phyloP scores from a whole-genome alignment of 2,797 vertebrate species.

The Phataginus tricuspis region DNA sequence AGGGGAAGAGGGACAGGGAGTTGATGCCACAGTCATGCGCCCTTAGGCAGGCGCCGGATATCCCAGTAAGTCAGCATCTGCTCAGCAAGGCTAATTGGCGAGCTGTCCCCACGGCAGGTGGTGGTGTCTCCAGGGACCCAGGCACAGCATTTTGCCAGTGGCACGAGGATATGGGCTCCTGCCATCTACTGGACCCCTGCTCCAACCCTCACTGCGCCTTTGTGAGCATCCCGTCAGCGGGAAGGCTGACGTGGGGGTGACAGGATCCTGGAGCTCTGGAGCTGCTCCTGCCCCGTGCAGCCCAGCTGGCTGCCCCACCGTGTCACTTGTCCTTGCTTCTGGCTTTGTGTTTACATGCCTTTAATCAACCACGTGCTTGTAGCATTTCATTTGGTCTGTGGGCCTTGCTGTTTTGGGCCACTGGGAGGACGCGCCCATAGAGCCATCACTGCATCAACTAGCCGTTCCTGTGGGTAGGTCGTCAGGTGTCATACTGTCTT shows the following conservation, averaged over 20 bases:
- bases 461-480: not conserved
- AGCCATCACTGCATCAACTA: no score
- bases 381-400: not conserved
- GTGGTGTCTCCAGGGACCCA: not conserved
- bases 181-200: not conserved
- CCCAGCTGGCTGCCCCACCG: fast-evolving
- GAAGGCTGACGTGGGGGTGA: not conserved
- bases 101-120: fast-evolving
- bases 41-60: not conserved
- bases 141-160: not conserved
- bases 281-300: fast-evolving
- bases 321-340: not conserved
- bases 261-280: no score
- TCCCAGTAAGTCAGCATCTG: not conserved
- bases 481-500: no score
- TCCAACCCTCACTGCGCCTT: not conserved
- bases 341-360: not conserved
- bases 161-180: not conserved
- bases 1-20: not conserved
- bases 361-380: not conserved
- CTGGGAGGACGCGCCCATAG: not conserved
- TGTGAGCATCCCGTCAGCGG: fast-evolving
- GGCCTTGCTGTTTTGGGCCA: not conserved
- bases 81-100: fast-evolving
- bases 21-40: not conserved